Evolutionary conservation across 2,888 invertebrate species (phyloP).

Genomic region (Chesias legatella): DNA sequence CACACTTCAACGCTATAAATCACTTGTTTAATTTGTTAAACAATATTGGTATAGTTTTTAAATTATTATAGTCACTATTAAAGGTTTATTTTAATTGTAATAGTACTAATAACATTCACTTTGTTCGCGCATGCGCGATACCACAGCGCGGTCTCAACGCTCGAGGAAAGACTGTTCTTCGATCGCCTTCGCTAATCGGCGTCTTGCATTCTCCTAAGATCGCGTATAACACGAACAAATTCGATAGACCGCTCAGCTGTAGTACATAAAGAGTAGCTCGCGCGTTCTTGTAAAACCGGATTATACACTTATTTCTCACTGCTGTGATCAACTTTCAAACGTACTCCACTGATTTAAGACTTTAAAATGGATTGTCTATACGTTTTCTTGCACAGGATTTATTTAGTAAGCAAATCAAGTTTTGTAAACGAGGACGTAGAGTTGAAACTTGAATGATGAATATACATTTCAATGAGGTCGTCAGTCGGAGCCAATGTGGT

Average conservation of each 20-base stretch:
- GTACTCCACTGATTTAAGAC: background rate
- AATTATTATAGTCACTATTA: constrained; percentile 1
- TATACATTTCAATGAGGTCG: constrained; percentile 7
- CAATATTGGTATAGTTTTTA: background rate
- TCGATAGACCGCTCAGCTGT: constrained; percentile 44
- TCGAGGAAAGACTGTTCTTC: constrained; percentile 13
- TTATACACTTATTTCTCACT: constrained; percentile 38
- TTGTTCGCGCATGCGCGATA: constrained; percentile 44
- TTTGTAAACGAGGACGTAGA: constrained; percentile 12
- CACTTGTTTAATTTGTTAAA: background rate
- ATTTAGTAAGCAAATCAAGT: constrained; percentile 24
- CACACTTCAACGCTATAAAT: constrained; percentile 12
- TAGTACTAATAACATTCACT: constrained; percentile 40
- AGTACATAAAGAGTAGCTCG: constrained; percentile 38
- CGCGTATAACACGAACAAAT: constrained; percentile 54
- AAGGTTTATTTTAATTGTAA: constrained; percentile 25
- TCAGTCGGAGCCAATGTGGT: constrained; percentile 14
- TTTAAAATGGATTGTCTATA: background rate
- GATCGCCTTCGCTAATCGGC: constrained; percentile 45
- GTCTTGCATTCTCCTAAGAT: constrained; percentile 61
- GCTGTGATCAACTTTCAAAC: constrained; percentile 7
- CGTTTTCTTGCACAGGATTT: constrained; percentile 11
- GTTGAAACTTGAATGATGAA: constrained; percentile 6
- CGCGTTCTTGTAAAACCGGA: constrained; percentile 44
- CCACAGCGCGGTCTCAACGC: constrained; percentile 33